phyloP scores from a whole-genome alignment of 2,797 vertebrate species.

The Platalea minor region DNA sequence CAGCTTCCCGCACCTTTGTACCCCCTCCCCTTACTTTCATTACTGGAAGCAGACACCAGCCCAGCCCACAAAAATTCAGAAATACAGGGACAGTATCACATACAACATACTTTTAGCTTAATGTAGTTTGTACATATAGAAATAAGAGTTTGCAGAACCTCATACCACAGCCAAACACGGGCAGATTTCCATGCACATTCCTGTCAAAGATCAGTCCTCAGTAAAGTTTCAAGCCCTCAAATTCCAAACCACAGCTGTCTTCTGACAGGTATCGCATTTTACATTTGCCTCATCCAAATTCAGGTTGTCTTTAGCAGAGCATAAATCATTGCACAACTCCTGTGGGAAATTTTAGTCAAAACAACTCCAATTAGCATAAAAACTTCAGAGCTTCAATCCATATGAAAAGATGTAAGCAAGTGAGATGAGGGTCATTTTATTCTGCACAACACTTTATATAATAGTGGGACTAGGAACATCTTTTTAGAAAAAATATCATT shows the following conservation, averaged over 20 bases:
- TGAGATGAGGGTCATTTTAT: not conserved
- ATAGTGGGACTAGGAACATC: not conserved
- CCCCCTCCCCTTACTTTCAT: not conserved
- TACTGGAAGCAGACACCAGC: not conserved
- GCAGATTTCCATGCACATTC: not conserved
- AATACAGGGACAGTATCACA: not conserved
- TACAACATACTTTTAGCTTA: not conserved
- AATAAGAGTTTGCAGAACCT: not conserved
- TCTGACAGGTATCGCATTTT: not conserved
- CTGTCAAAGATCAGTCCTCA: not conserved
- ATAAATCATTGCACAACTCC: not conserved
- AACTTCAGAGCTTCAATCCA: not conserved
- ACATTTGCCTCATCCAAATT: not conserved
- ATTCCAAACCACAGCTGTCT: not conserved
- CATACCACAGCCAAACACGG: not conserved
- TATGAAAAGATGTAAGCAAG: not conserved
- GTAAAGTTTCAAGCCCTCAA: not conserved
- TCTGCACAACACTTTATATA: not conserved
- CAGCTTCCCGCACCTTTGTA: not conserved
- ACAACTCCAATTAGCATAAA: not conserved
- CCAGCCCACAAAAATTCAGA: not conserved
- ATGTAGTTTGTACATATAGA: not conserved
- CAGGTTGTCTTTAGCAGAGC: not conserved
- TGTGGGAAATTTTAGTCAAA: not conserved
- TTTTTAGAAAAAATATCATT: not conserved